phyloP scores from a whole-genome alignment of 1,140 invertebrate species.

The Zelostemma sp. region DNA sequence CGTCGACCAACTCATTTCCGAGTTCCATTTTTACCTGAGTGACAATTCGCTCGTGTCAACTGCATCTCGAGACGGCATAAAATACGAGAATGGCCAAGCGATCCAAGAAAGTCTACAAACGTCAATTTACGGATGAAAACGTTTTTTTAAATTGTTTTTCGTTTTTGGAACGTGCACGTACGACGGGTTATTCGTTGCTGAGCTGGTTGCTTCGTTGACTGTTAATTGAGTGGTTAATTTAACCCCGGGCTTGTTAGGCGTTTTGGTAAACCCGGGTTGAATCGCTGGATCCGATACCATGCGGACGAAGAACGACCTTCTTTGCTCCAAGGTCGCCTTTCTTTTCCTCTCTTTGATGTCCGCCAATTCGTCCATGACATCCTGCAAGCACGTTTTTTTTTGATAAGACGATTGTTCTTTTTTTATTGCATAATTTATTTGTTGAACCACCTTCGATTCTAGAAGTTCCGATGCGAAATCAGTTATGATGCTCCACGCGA shows the following conservation, averaged over 20 bases:
- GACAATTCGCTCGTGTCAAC: constrained; percentile 79
- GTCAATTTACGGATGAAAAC: background rate
- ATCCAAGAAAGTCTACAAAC: constrained; percentile 81
- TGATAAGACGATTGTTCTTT: too few relatives aligned
- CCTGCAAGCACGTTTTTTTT: constrained; percentile 58
- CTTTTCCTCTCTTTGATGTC: constrained; percentile 78
- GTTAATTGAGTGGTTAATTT: constrained; percentile 66
- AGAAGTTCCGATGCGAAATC: constrained; percentile 87
- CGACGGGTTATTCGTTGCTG: constrained; percentile 42
- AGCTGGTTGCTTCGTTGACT: constrained; percentile 53
- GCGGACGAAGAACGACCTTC: constrained; percentile 94
- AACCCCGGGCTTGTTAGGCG: constrained; percentile 61
- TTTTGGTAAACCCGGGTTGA: constrained; percentile 68
- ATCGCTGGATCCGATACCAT: constrained; percentile 98
- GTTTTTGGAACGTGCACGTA: constrained; percentile 25
- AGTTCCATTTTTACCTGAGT: constrained; percentile 74
- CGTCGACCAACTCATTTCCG: background rate
- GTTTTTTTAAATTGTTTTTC: constrained; percentile 6
- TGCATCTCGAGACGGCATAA: constrained; percentile 83
- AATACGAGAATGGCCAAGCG: constrained; percentile 89
- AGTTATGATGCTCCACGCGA: constrained; percentile 91
- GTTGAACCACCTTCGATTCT: constrained; percentile 72
- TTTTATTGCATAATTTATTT: too few relatives aligned
- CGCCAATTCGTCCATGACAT: constrained; percentile 77
- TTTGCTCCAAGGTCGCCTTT: constrained; percentile 84